A percentile compares a stretch with the other conserved stretches of the same genome.
These are phyloP conservation scores for Hyles lineata DNA, from an alignment of 2,888 invertebrate genomes.

Conservation along the genomic window DNA sequence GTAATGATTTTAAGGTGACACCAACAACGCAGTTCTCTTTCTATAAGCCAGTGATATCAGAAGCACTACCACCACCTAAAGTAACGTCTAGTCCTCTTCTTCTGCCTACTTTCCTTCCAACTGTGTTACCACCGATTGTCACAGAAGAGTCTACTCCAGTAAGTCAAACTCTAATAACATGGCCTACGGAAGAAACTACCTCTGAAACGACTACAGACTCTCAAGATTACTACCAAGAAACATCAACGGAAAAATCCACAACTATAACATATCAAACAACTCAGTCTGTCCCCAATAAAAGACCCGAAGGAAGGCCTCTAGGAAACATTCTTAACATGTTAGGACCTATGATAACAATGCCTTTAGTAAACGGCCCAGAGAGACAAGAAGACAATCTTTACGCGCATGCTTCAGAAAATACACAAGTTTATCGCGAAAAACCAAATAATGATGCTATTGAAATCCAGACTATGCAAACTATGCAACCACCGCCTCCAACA, in stretches of 20 bases:
- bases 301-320: conserved; percentile 51
- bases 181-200: conserved; percentile 55
- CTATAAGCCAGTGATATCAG: conserved; percentile 72
- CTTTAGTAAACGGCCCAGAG: conserved; percentile 70
- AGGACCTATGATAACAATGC: conserved; percentile 79
- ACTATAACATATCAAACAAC: conserved; percentile 51
- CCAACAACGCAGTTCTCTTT: conserved; percentile 66
- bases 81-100: conserved; percentile 54
- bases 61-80: conserved; percentile 66
- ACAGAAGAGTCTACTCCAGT: conserved; percentile 39
- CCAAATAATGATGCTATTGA: conserved; percentile 56
- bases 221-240: conserved; percentile 57
- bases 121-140: conserved; percentile 59
- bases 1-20: conserved; percentile 59
- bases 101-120: conserved; percentile 66
- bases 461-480: conserved; percentile 85
- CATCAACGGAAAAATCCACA: conserved; percentile 56
- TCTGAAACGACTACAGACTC: conserved; percentile 55
- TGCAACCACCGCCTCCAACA: conserved; percentile 83
- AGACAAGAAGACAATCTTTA: conserved; percentile 75
- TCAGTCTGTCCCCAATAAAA: conserved; percentile 37
- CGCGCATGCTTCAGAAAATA: conserved; percentile 74
- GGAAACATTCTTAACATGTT: conserved; percentile 71
- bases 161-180: conserved; percentile 47
- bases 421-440: conserved; percentile 71